A percentile compares a stretch with the other conserved stretches of the same genome.
phyloP scores from a whole-genome alignment of 2,113 vertebrate species.

The Vicugna pacos region DNA sequence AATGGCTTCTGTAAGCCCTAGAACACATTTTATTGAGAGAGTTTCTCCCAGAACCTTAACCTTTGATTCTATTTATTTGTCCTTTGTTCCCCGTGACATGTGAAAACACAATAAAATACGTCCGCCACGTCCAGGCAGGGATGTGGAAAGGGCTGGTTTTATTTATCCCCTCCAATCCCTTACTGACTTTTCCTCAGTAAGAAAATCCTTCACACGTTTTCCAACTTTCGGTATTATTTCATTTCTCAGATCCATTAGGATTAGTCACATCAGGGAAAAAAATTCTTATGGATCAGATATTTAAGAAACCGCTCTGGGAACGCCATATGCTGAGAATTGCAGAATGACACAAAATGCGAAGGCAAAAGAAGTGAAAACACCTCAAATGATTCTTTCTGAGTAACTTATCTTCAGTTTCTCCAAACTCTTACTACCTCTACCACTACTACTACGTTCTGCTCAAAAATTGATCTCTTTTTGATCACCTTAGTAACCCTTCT shows the following conservation, averaged over 20 bases:
- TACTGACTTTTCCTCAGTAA: not conserved
- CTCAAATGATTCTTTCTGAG: not conserved
- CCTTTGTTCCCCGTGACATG: slow-evolving; percentile 75
- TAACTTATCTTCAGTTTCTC: not conserved
- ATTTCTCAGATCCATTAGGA: not conserved
- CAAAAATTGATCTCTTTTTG: not conserved
- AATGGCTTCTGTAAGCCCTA: not conserved
- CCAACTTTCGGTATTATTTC: not conserved
- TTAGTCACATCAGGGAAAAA: not conserved
- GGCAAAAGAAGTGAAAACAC: not conserved
- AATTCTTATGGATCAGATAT: not conserved
- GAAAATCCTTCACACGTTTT: not conserved
- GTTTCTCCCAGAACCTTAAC: slow-evolving; percentile 44
- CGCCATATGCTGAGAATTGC: not conserved
- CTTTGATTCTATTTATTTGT: slow-evolving; percentile 52
- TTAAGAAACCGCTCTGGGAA: not conserved
- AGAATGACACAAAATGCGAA: not conserved
- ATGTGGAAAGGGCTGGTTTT: not conserved
- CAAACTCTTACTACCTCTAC: not conserved
- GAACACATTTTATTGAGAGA: slow-evolving; percentile 8
- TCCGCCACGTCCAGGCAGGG: not conserved
- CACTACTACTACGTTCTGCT: not conserved
- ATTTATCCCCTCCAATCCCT: not conserved
- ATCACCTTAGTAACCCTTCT: not conserved
- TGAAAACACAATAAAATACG: slow-evolving; percentile 54